Evolutionary conservation across 1,140 invertebrate species (phyloP), one percentile per base, ranked within the genome.

Genomic region (Mizuhopecten yessoensis): DNA sequence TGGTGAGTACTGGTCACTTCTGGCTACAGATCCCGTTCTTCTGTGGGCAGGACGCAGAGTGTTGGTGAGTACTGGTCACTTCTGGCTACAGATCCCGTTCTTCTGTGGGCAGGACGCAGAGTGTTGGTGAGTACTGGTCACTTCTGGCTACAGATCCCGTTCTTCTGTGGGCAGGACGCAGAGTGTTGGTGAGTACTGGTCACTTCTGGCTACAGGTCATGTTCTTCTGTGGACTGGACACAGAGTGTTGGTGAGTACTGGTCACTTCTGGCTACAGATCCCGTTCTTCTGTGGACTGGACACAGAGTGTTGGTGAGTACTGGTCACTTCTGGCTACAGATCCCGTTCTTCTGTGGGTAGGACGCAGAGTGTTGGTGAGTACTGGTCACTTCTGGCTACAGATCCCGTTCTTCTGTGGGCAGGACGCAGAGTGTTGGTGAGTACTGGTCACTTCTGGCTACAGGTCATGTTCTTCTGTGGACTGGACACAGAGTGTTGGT

Each of bases 241-340:
- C 98, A 87, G 36, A 39, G 36, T 39, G 36, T 39, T 39, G 36
- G 36, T 39, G 13, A 13, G 36, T 39, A 39, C 5, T 39, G 36
- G 97, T n/a, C n/a, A n/a, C n/a, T n/a, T n/a, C n/a, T n/a, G n/a
- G 97, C 86, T 97, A n/a, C 96, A 97, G 94, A 97, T 99, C 93
- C 99, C 99, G 29, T 99, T n/a, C n/a, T 99, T 99, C 95, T 99
- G 99, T 97, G 99, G 99, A 2, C 99, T 99, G 95, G 97, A 98
- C 94, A 98, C 98, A 86, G 98, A 98, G 94, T 99, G 99, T 96
- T 99, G 98, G 99, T 99, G 13, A 13, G 36, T 39, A 39, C 36
- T 7, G 36, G 5, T 5, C 13, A 39, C 36, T 7, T 7, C 5
- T 7, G 5, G 36, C 36, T 39, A 39, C 5, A 13, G 5, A 99